Conservation (phyloP, 2,113 vertebrate genomes). For the Lates calcarifer region DNA sequence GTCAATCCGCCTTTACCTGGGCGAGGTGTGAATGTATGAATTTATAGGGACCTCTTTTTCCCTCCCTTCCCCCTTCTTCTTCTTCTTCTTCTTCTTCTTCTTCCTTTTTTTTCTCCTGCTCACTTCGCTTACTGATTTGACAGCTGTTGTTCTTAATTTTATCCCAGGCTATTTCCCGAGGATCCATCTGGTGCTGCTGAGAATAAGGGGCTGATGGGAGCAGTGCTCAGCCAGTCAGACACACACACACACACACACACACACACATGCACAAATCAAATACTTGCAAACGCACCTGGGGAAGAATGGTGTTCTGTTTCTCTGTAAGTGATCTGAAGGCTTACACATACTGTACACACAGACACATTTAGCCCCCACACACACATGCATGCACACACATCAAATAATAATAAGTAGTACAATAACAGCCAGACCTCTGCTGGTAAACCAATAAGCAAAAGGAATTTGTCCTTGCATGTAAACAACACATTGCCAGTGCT, state of each 20-base stretch:
- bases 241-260: constrained; percentile 1
- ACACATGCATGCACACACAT: not conserved
- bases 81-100: no score
- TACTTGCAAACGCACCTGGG: constrained; percentile 27
- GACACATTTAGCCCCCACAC: not conserved
- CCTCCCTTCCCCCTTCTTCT: not conserved
- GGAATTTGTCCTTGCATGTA: not conserved
- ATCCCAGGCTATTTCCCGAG: constrained; percentile 63
- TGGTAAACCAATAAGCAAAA: not conserved
- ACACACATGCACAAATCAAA: constrained; percentile 12
- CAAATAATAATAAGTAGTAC: not conserved
- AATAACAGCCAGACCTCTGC: not conserved
- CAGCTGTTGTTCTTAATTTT: constrained; percentile 76
- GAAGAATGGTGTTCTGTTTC: not conserved
- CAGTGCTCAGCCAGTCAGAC: constrained; percentile 2
- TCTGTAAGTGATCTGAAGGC: constrained; percentile 2
- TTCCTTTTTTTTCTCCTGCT: not conserved
- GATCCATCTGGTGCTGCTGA: constrained; percentile 67
- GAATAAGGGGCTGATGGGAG: constrained; percentile 48
- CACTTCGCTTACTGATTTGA: constrained; percentile 48
- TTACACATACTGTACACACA: no score
- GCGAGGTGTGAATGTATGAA: constrained; percentile 23
- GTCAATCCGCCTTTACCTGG: constrained; percentile 66
- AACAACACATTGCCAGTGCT: not conserved
- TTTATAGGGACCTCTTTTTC: not conserved